phyloP scores from a whole-genome alignment of 2,113 vertebrate genomes.

The Leiothrix lutea region DNA sequence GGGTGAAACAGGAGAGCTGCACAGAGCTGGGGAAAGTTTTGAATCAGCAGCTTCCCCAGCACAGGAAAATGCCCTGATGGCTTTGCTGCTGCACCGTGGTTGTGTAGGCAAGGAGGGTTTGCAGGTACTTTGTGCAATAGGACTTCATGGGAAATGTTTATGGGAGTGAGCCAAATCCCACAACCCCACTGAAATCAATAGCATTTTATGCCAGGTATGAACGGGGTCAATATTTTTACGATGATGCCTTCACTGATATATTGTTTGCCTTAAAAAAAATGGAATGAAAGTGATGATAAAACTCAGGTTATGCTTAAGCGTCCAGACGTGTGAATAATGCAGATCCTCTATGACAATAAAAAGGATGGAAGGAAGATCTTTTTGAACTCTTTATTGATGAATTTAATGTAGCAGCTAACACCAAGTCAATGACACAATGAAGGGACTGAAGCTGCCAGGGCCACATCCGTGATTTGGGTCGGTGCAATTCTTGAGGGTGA shows the following conservation, averaged over 20 bases:
- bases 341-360: background rate
- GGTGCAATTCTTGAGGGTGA: background rate
- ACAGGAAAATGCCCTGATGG: background rate
- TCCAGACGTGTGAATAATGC: background rate
- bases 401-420: slow-evolving; percentile 19
- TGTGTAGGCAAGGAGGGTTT: background rate
- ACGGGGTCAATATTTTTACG: slow-evolving; percentile 8
- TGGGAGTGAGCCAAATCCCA: background rate
- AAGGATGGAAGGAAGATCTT: background rate
- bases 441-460: background rate
- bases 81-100: background rate
- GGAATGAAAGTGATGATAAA: background rate
- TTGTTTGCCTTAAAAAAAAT: background rate
- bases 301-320: background rate
- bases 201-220: background rate
- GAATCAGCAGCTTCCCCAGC: background rate
- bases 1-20: background rate
- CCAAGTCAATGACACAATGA: background rate
- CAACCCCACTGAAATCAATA: background rate
- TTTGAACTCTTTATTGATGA: slow-evolving; percentile 22
- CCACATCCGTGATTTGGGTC: background rate
- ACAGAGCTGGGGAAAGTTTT: background rate
- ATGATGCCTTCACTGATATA: background rate
- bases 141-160: background rate
- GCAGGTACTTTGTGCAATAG: background rate